Conservation (phyloP, 2,888 invertebrate species). For the Sinelater perroti region DNA sequence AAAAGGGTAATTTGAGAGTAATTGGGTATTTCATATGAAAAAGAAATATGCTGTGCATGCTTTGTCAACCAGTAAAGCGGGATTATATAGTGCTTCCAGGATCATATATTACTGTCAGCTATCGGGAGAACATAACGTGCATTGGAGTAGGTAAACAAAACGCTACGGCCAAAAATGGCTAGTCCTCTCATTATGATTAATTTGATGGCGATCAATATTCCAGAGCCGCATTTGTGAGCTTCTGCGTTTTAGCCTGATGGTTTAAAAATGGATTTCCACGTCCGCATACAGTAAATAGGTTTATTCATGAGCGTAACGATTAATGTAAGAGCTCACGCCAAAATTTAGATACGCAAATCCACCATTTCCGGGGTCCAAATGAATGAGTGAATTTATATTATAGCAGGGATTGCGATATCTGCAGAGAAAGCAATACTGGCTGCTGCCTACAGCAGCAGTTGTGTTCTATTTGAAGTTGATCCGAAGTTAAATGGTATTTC, state of each 20-base stretch:
- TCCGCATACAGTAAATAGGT: conserved; percentile 10
- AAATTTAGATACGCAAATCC: conserved; percentile 16
- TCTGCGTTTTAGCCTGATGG: conserved; percentile 1
- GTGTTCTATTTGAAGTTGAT: conserved; percentile 8
- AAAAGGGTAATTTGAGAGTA: no score
- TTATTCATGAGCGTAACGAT: conserved; percentile 16
- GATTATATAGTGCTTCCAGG: neutral
- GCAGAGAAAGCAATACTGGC: conserved; percentile 10
- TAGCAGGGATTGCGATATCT: conserved; percentile 14
- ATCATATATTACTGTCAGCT: conserved; percentile 5
- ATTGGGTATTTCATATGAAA: no score
- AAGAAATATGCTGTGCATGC: no score
- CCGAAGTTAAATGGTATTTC: conserved; percentile 8
- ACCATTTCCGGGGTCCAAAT: conserved; percentile 12
- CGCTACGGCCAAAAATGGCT: conserved; percentile 9
- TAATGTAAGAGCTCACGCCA: conserved; percentile 15
- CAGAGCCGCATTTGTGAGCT: conserved; percentile 2
- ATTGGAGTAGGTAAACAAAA: conserved; percentile 7
- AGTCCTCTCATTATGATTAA: conserved; percentile 16
- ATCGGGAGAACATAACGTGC: neutral
- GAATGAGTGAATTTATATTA: conserved; percentile 12
- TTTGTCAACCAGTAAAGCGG: neutral
- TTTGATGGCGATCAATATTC: conserved; percentile 9
- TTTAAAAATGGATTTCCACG: conserved; percentile 17
- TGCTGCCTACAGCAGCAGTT: conserved; percentile 4